These are phyloP conservation scores for Mimumesa dahlbomi DNA, from an alignment of 2,888 invertebrate genomes.

Conservation along the genomic window DNA sequence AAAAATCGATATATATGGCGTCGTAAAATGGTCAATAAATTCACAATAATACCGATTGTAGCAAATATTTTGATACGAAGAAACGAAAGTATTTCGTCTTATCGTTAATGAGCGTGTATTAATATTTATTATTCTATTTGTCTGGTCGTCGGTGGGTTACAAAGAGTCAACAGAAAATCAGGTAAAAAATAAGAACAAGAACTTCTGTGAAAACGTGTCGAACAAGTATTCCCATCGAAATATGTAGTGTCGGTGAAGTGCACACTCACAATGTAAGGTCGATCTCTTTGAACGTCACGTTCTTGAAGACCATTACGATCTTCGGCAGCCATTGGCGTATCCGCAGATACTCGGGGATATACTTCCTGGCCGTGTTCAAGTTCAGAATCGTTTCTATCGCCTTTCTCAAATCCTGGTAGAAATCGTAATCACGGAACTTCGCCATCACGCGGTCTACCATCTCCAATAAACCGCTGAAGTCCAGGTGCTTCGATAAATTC, in stretches of 20 bases:
- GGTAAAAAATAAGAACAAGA: no score
- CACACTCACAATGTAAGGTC: constrained; percentile 70
- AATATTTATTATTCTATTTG: no score
- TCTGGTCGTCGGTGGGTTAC: no score
- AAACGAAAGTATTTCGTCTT: no score
- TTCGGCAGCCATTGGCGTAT: constrained; percentile 74
- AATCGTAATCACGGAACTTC: constrained; percentile 81
- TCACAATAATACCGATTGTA: no score
- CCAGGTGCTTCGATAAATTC: constrained; percentile 81
- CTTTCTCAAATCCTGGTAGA: constrained; percentile 79
- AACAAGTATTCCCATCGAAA: no score
- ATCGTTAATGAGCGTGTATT: no score
- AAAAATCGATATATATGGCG: no score
- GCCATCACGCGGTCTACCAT: constrained; percentile 81
- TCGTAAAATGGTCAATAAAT: no score
- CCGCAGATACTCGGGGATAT: constrained; percentile 81
- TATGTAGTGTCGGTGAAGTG: not conserved
- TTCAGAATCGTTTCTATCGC: constrained; percentile 80
- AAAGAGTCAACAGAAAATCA: no score
- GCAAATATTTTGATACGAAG: no score
- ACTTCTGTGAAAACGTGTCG: not conserved
- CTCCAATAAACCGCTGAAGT: constrained; percentile 82
- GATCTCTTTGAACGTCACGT: constrained; percentile 70
- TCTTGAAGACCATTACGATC: constrained; percentile 67
- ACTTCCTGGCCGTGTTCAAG: constrained; percentile 80